A percentile compares a stretch with the other conserved stretches of the same genome.
phyloP scores from a whole-genome alignment of 2,888 invertebrate genomes.

The Bombyx huttoni region DNA sequence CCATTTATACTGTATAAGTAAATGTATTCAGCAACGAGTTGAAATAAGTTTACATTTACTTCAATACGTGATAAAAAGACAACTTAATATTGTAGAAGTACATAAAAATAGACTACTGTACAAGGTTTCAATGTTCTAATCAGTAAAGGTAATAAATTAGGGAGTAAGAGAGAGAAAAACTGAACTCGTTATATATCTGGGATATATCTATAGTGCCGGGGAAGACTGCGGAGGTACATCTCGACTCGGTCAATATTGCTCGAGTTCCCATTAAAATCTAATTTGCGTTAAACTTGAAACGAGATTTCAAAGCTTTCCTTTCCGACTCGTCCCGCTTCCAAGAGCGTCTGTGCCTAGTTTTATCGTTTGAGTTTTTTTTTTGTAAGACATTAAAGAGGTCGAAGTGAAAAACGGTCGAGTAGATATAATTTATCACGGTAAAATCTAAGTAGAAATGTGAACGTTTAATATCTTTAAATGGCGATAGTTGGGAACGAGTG shows the following conservation, averaged over 20 bases:
- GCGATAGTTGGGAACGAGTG: conserved; percentile 29
- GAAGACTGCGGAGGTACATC: conserved; percentile 12
- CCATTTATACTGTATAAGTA: conserved; percentile 48
- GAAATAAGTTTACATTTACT: conserved; percentile 42
- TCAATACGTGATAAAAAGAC: conserved; percentile 25
- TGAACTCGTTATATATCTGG: conserved; percentile 22
- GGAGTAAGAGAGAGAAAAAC: conserved; percentile 19
- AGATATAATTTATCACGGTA: conserved; percentile 6
- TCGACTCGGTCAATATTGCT: conserved; percentile 28
- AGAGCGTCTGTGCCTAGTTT: conserved; percentile 8
- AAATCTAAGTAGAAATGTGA: conserved; percentile 11
- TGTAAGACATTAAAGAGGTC: neutral
- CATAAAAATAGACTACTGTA: neutral
- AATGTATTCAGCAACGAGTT: conserved; percentile 44
- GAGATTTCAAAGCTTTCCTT: conserved; percentile 28
- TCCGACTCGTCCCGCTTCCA: conserved; percentile 23
- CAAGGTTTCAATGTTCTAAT: neutral
- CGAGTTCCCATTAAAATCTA: conserved; percentile 36
- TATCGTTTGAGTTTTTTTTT: conserved; percentile 10
- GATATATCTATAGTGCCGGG: conserved; percentile 10
- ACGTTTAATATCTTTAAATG: conserved; percentile 25
- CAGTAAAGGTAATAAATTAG: conserved; percentile 11
- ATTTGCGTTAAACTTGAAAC: conserved; percentile 36
- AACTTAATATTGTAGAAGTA: conserved; percentile 7
- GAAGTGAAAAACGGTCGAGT: conserved; percentile 4